phyloP scores from a whole-genome alignment of 2,888 invertebrate species.

The Drosophila nr. perissopoda region DNA sequence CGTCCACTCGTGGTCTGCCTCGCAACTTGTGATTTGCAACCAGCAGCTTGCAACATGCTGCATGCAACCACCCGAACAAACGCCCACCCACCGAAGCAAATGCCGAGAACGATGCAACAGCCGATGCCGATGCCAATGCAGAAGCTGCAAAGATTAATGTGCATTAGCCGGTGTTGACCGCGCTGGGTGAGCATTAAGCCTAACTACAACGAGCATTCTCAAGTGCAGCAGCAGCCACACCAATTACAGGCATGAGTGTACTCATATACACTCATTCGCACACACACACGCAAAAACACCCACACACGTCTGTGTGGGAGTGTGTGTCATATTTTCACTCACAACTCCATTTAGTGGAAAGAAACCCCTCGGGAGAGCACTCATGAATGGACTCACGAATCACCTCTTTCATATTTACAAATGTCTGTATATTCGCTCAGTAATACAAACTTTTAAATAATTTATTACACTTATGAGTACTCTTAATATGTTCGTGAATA shows the following conservation, averaged over 20 bases:
- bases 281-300: background rate
- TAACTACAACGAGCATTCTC: conserved; percentile 24
- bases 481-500: background rate
- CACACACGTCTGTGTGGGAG: background rate
- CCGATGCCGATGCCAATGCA: conserved; percentile 1
- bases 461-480: background rate
- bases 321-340: background rate
- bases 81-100: conserved; percentile 42
- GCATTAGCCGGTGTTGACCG: conserved; percentile 64
- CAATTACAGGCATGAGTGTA: background rate
- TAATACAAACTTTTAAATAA: background rate
- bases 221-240: conserved; percentile 13
- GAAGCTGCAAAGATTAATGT: conserved; percentile 51
- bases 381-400: conserved; percentile 6
- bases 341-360: background rate
- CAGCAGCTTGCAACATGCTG: conserved; percentile 43
- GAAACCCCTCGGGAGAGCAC: background rate
- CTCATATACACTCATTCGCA: background rate
- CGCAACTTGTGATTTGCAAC: conserved; percentile 40
- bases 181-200: conserved; percentile 50
- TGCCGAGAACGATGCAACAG: background rate
- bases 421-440: background rate
- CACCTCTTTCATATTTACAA: too few species aligned
- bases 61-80: conserved; percentile 29
- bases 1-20: conserved; percentile 47